Conservation (phyloP, 2,888 invertebrate genomes). For the Acrobasis consociella region DNA sequence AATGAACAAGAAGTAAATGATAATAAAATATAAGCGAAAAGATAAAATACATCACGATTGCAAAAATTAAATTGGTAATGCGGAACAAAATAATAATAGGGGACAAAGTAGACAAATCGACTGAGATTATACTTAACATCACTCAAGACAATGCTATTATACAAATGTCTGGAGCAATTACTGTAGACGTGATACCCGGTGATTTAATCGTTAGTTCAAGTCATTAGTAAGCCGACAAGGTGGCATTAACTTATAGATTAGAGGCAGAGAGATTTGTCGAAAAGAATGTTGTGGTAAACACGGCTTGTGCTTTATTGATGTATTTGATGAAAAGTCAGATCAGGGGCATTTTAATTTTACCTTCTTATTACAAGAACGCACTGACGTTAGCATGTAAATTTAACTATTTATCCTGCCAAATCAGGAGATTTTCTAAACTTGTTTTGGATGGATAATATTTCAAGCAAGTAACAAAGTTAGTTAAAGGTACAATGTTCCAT, state of each 20-base stretch:
- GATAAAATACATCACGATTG: background rate
- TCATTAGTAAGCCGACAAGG: conserved; percentile 41
- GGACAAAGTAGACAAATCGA: conserved; percentile 16
- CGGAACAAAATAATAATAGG: conserved; percentile 12
- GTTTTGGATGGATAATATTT: too few relatives aligned
- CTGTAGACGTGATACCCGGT: conserved; percentile 38
- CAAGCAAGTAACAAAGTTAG: too few relatives aligned
- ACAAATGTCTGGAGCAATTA: conserved; percentile 45
- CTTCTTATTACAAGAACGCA: background rate
- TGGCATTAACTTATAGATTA: conserved; percentile 32
- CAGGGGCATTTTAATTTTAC: background rate
- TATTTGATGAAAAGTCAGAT: background rate
- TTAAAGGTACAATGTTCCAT: too few relatives aligned
- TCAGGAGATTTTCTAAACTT: too few relatives aligned
- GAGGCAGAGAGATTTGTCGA: conserved; percentile 6
- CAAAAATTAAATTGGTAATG: background rate
- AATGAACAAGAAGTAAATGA: too few relatives aligned
- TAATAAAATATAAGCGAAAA: too few relatives aligned
- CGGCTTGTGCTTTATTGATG: conserved; percentile 1
- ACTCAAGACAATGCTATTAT: conserved; percentile 40
- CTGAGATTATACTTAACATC: conserved; percentile 29
- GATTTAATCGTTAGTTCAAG: conserved; percentile 43
- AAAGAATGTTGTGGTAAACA: conserved; percentile 1
- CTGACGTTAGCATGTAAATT: too few relatives aligned
- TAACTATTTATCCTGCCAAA: too few relatives aligned